These are phyloP conservation scores for Myrmecobius fasciatus DNA, from an alignment of 2,113 vertebrate genomes.

Conservation along the genomic window DNA sequence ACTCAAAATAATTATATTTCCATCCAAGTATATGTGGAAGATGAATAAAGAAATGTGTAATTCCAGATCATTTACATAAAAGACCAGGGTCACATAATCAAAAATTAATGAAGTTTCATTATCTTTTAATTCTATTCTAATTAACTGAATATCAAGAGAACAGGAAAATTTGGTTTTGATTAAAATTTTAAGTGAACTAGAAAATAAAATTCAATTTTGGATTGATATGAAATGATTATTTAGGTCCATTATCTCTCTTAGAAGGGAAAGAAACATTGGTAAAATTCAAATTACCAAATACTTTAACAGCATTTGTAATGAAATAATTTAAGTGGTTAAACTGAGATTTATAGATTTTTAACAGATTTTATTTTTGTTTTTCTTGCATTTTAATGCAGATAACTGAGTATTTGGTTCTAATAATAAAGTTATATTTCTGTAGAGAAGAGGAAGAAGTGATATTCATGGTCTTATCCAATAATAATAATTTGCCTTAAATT, in stretches of 20 bases:
- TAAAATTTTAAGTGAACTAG: neutral
- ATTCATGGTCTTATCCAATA: neutral
- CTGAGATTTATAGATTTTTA: neutral
- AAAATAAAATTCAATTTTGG: neutral
- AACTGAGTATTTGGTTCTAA: neutral
- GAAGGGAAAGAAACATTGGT: neutral
- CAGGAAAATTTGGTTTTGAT: neutral
- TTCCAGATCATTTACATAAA: neutral
- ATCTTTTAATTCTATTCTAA: neutral
- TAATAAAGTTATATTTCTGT: neutral
- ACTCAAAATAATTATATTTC: slow-evolving; percentile 39
- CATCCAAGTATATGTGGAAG: neutral
- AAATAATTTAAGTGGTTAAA: slow-evolving; percentile 15
- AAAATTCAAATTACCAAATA: neutral
- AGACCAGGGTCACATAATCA: neutral
- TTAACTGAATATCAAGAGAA: neutral
- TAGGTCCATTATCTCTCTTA: neutral
- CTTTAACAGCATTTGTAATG: slow-evolving; percentile 14
- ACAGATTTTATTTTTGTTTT: neutral
- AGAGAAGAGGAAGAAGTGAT: neutral
- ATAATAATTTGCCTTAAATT: neutral
- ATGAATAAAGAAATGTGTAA: slow-evolving; percentile 9
- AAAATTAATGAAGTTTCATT: neutral
- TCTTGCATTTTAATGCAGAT: neutral
- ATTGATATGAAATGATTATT: neutral